phyloP scores from a whole-genome alignment of 2,797 vertebrate genomes.

The Huso huso region DNA sequence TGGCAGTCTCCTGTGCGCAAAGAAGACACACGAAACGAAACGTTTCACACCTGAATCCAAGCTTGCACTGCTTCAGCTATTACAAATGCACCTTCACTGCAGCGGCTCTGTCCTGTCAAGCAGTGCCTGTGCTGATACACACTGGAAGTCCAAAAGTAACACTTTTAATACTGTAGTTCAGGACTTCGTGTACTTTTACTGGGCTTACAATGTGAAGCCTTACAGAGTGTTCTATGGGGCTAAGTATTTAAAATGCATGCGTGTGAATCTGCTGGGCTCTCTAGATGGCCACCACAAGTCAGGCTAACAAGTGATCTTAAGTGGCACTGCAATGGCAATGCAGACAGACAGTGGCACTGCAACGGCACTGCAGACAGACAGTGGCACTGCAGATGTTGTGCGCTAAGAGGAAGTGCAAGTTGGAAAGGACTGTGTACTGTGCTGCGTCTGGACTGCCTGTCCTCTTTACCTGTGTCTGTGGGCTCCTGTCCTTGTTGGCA shows the following conservation, averaged over 20 bases:
- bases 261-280: too few relatives aligned
- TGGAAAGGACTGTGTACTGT: background rate
- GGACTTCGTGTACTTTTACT: background rate
- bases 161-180: too few relatives aligned
- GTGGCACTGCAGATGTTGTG: too few relatives aligned
- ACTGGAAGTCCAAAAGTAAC: background rate
- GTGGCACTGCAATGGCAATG: too few relatives aligned
- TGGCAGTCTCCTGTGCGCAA: conserved; percentile 44
- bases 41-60: background rate
- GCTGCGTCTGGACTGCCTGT: background rate
- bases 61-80: background rate
- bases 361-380: too few relatives aligned
- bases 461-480: conserved; percentile 31
- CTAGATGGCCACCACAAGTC: too few relatives aligned
- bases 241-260: too few relatives aligned
- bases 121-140: background rate
- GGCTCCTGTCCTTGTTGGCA: conserved; percentile 50
- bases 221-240: too few relatives aligned
- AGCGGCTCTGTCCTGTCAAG: background rate
- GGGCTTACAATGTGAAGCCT: background rate
- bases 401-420: too few relatives aligned
- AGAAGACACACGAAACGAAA: background rate
- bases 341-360: too few relatives aligned
- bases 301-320: too few relatives aligned
- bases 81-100: background rate